A percentile compares a stretch with the other conserved stretches of the same genome.
These are phyloP conservation scores for Drosophila buzzatii DNA, from an alignment of 2,888 invertebrate genomes.

Conservation along the genomic window DNA sequence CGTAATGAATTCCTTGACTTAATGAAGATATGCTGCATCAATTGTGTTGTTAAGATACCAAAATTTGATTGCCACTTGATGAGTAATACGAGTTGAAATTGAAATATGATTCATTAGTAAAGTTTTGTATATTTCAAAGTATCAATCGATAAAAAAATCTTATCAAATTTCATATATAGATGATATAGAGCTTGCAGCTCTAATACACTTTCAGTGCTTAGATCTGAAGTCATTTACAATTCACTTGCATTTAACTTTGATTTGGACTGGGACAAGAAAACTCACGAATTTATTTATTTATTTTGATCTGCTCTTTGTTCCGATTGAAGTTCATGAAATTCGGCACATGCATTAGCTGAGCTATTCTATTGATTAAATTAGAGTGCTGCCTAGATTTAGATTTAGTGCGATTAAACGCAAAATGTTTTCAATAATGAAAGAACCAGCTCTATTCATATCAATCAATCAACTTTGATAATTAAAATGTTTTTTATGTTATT, in stretches of 20 bases:
- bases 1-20: background rate
- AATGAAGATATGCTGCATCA: background rate
- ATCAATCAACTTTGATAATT: slow-evolving; percentile 10
- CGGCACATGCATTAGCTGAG: background rate
- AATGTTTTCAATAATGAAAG: background rate
- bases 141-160: background rate
- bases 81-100: too few relatives aligned
- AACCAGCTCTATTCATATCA: background rate
- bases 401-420: background rate
- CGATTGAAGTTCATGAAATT: background rate
- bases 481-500: slow-evolving; percentile 7
- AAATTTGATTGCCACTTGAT: too few relatives aligned
- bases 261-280: background rate
- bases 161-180: background rate
- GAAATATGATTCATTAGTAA: background rate
- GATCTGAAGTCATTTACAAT: background rate
- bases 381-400: slow-evolving; percentile 7
- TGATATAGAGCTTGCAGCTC: background rate
- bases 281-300: background rate
- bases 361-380: slow-evolving; percentile 6
- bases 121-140: background rate
- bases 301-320: background rate
- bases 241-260: background rate
- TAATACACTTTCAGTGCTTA: background rate
- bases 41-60: background rate